Evolutionary conservation across 2,888 invertebrate genomes (phyloP).

Genomic region (Poecilobothrus nobilitatus): DNA sequence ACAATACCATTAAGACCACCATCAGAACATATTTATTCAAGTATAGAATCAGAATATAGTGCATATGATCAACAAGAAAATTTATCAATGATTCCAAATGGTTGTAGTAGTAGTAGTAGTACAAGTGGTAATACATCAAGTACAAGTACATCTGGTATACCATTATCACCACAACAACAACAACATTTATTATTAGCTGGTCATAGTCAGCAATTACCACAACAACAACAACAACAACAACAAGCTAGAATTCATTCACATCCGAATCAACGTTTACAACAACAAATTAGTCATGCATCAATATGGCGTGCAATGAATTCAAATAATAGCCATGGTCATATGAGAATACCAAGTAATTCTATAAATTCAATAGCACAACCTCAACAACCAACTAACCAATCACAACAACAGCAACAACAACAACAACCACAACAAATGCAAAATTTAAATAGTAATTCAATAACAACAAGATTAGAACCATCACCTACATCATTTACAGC

Average conservation of each 20-base stretch:
- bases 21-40: constrained; percentile 83
- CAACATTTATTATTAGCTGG: constrained; percentile 4
- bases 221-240: constrained; percentile 11
- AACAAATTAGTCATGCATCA: constrained; percentile 8
- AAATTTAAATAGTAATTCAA: background rate
- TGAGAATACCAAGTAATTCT: constrained; percentile 7
- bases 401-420: background rate
- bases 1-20: constrained; percentile 59
- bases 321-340: constrained; percentile 1
- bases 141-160: constrained; percentile 16
- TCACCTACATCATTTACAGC: background rate
- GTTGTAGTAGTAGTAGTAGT: constrained; percentile 20
- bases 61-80: constrained; percentile 64
- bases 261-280: constrained; percentile 1
- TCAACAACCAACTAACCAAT: background rate
- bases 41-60: constrained; percentile 82
- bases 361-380: background rate
- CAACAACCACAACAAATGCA: background rate
- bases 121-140: background rate
- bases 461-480: background rate
- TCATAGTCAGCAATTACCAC: constrained; percentile 9
- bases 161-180: constrained; percentile 11
- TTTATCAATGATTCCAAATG: constrained; percentile 42
- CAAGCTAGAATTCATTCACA: constrained; percentile 9
- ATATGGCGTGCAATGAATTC: constrained; percentile 9